Evolutionary conservation across 2,888 invertebrate species (phyloP), one percentile per base, ranked within the genome.

Genomic region (Drosophila phalerata): DNA sequence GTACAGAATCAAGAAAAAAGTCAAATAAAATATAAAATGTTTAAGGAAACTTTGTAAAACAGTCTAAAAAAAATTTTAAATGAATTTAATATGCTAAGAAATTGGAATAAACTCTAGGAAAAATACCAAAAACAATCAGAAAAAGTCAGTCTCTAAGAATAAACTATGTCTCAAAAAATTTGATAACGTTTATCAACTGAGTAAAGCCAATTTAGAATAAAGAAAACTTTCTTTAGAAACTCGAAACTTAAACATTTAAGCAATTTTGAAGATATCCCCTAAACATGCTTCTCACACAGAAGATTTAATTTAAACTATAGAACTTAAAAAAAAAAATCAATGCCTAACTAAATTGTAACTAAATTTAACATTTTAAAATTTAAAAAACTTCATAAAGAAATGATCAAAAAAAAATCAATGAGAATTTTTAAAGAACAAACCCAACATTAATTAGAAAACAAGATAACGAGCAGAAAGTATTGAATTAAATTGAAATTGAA

Each of bases 401-500:
- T n/a, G n/a, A 22, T 6, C 6, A 1, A 10, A 1, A 17, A 28
- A 43, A 13, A 19, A 55, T 43, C 17, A 49, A 34, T 13, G 3
- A 17, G 32, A 13, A 13, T 17, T 10, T 40, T 5, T 17, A 17
- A 40, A 17, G 1, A 9, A 40, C 17, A 17, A 17, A 5, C 42
- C 11, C 11, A 19, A 5, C 11, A 1, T 42, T 19, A 17, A 43
- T 43, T 43, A 15, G 37, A 11, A 25, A 25, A 9, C 2, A 6
- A 38, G 25, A 11, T 37, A 52, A 38, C 37, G n/a, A 15, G 25
- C 4, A 25, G 11, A 25, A 38, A 52, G 25, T 38, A 52, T 38
- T 38, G 22, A 15, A 52, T 52, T 43, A 1, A 43, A 43, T 43
- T 43, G 37, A 25, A 37, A 52, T 10, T 55, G 30, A n/a, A 56